Evolutionary conservation across 1,140 invertebrate genomes (phyloP).

Genomic region (Drosophila tani): DNA sequence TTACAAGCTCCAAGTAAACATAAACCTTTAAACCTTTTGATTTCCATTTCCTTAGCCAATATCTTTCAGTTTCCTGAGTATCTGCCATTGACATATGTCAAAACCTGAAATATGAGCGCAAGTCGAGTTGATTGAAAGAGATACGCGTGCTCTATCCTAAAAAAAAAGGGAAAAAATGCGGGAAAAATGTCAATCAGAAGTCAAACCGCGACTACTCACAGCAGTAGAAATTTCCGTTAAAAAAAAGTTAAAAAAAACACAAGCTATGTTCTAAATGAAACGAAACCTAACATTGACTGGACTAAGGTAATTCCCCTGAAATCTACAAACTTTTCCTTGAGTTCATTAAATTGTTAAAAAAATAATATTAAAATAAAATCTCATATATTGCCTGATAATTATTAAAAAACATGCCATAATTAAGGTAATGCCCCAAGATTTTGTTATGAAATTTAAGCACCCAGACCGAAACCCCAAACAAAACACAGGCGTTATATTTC

Average conservation of each 20-base stretch:
- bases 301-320: neutral
- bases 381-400: no score
- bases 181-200: constrained; percentile 76
- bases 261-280: constrained; percentile 33
- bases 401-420: no score
- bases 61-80: constrained; percentile 50
- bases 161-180: constrained; percentile 28
- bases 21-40: constrained; percentile 6
- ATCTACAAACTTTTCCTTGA: no score
- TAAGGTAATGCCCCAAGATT: neutral
- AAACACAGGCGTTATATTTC: neutral
- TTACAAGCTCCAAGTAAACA: no score
- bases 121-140: constrained; percentile 38
- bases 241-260: constrained; percentile 36
- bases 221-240: constrained; percentile 70
- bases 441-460: constrained; percentile 1
- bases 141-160: constrained; percentile 36
- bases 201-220: constrained; percentile 71
- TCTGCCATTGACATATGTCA: constrained; percentile 67
- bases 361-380: no score
- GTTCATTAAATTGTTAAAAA: no score
- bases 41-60: constrained; percentile 38
- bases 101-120: constrained; percentile 67
- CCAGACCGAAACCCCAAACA: neutral
- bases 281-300: neutral